A percentile compares a stretch with the other conserved stretches of the same genome.
Evolutionary conservation across 2,113 vertebrate genomes (phyloP).

Genomic region (Oreochromis aureus): DNA sequence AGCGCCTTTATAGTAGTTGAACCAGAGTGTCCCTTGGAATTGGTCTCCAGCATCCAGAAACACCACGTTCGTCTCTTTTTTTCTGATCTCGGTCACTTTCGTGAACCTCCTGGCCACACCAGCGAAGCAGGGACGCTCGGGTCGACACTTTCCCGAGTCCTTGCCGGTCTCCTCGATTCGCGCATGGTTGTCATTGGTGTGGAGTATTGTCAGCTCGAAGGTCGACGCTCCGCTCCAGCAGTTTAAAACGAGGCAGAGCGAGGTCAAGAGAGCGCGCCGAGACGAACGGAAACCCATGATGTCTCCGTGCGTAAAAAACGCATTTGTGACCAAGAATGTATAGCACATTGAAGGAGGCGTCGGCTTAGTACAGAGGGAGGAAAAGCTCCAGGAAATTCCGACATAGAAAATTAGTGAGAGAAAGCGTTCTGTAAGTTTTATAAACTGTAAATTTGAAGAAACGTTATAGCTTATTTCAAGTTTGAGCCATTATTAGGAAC

Average conservation of each 20-base stretch:
- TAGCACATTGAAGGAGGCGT: not conserved
- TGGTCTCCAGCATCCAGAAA: conserved; percentile 89
- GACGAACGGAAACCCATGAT: not conserved
- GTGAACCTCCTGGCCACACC: conserved; percentile 79
- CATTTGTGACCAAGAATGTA: not conserved
- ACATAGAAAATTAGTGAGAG: not conserved
- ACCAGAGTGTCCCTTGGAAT: conserved; percentile 91
- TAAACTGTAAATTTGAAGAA: not conserved
- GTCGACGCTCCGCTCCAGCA: not conserved
- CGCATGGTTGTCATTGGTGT: conserved; percentile 88
- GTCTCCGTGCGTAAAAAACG: conserved; percentile 4
- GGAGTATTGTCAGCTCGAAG: conserved; percentile 79
- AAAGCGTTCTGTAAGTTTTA: not conserved
- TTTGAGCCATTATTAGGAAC: not conserved
- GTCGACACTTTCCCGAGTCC: conserved; percentile 72
- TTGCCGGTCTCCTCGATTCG: conserved; percentile 79
- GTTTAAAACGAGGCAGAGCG: not conserved
- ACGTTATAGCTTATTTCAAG: not conserved
- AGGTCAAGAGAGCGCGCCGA: not conserved
- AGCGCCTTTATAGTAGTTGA: conserved; percentile 81
- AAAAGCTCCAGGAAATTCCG: not conserved
- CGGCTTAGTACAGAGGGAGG: not conserved
- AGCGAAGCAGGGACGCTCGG: conserved; percentile 68
- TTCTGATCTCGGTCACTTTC: conserved; percentile 68
- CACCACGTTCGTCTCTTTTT: conserved; percentile 71